A percentile compares a stretch with the other conserved stretches of the same genome.
phyloP scores from a whole-genome alignment of 2,888 invertebrate species.

The Sarcophaga caerulescens region DNA sequence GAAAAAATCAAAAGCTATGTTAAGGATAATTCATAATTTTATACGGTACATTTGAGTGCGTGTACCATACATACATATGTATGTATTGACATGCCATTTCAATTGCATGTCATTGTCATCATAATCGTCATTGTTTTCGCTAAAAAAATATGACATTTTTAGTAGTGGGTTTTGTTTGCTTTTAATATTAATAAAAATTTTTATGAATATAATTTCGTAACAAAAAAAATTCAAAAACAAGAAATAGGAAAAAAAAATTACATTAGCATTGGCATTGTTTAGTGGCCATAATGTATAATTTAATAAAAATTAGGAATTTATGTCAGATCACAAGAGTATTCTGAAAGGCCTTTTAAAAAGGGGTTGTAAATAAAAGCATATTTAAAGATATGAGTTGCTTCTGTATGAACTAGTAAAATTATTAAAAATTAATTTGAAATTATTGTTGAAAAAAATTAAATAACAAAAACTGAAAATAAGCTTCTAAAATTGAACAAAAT shows the following conservation, averaged over 20 bases:
- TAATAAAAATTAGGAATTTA: constrained; percentile 61
- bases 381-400: not conserved
- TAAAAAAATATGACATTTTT: constrained; percentile 65
- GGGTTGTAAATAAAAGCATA: not conserved
- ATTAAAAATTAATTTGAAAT: not conserved
- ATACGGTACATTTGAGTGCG: constrained; percentile 64
- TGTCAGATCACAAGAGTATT: constrained; percentile 25
- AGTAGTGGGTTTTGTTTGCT: constrained; percentile 64
- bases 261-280: constrained; percentile 29
- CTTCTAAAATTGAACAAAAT: no score
- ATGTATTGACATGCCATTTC: constrained; percentile 64
- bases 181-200: constrained; percentile 68
- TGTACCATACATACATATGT: constrained; percentile 18
- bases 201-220: constrained; percentile 50
- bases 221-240: constrained; percentile 38
- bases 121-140: constrained; percentile 35
- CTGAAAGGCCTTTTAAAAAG: constrained; percentile 11
- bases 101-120: constrained; percentile 65
- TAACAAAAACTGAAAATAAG: no score
- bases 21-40: constrained; percentile 71
- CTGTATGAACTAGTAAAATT: not conserved
- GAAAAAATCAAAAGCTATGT: constrained; percentile 36
- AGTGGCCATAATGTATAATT: constrained; percentile 62
- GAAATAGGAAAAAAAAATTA: not conserved
- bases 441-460: not conserved